Evolutionary conservation across 2,797 vertebrate species (phyloP).

Genomic region (Florisuga fusca): DNA sequence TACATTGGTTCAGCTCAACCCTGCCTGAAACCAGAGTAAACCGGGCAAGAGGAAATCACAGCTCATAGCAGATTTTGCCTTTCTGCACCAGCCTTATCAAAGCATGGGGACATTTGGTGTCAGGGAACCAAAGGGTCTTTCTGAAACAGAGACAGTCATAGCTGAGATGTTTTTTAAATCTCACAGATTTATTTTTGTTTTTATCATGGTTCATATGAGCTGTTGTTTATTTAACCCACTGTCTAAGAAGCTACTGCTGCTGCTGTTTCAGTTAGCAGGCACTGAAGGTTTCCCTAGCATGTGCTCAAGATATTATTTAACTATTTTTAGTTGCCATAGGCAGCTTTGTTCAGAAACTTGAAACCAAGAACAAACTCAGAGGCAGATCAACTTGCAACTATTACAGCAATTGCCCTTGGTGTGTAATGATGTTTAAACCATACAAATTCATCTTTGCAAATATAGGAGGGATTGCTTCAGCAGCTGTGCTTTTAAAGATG

Average conservation of each 20-base stretch:
- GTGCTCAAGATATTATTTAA: not conserved
- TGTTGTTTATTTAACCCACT: not conserved
- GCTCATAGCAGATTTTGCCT: not conserved
- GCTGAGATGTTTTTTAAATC: not conserved
- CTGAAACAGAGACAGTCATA: not conserved
- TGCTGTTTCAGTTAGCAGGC: not conserved
- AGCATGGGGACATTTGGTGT: rapidly evolving
- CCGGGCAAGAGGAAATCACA: not conserved
- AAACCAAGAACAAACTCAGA: not conserved
- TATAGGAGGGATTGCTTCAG: not conserved
- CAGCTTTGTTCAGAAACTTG: not conserved
- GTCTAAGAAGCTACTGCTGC: not conserved
- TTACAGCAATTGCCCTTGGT: not conserved
- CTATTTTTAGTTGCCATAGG: not conserved
- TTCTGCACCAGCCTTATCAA: not conserved
- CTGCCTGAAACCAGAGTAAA: constrained; percentile 15
- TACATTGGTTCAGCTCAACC: not conserved
- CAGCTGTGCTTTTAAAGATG: constrained; percentile 9
- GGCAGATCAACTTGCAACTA: not conserved
- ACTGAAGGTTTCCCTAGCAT: not conserved
- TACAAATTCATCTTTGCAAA: not conserved
- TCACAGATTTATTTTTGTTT: not conserved
- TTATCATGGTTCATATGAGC: not conserved
- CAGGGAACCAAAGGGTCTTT: not conserved
- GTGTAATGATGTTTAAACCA: not conserved